A percentile compares a stretch with the other conserved stretches of the same genome.
Conservation (phyloP, 2,113 vertebrate species). For the Xyliphius kryptos region DNA sequence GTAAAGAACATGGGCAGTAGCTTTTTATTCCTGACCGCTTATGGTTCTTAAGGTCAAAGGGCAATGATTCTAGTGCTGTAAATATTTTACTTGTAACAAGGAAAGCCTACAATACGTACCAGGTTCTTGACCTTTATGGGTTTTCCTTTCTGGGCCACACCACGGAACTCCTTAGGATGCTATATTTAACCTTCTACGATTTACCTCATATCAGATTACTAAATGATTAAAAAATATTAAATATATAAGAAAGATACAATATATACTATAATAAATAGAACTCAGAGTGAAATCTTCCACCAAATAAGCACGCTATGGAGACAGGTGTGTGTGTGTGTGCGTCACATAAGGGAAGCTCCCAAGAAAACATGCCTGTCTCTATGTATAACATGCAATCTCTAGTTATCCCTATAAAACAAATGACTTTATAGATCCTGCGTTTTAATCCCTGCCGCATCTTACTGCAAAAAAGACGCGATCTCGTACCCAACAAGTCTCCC, state of each 20-base stretch:
- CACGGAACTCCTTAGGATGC: background rate
- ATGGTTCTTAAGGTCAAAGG: background rate
- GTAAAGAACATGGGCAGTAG: no score
- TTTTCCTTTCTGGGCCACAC: background rate
- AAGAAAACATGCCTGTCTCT: constrained; percentile 19
- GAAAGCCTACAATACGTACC: background rate
- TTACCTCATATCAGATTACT: no score
- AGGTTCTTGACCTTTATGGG: background rate
- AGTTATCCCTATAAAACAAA: background rate
- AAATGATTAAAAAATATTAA: background rate
- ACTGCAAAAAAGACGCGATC: background rate
- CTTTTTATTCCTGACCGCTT: no score
- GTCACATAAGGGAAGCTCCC: constrained; percentile 10
- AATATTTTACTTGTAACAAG: background rate
- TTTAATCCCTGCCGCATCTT: background rate
- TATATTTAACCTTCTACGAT: background rate
- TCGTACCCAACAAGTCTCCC: constrained; percentile 10
- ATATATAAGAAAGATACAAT: background rate
- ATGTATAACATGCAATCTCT: constrained; percentile 14
- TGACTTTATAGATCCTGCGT: background rate
- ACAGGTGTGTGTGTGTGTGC: constrained; percentile 30
- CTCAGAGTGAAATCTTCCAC: background rate
- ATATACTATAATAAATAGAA: background rate
- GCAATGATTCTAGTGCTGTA: background rate
- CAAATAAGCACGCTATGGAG: background rate